These are phyloP conservation scores for Lampris incognitus DNA, from an alignment of 2,113 vertebrate species.

Conservation along the genomic window DNA sequence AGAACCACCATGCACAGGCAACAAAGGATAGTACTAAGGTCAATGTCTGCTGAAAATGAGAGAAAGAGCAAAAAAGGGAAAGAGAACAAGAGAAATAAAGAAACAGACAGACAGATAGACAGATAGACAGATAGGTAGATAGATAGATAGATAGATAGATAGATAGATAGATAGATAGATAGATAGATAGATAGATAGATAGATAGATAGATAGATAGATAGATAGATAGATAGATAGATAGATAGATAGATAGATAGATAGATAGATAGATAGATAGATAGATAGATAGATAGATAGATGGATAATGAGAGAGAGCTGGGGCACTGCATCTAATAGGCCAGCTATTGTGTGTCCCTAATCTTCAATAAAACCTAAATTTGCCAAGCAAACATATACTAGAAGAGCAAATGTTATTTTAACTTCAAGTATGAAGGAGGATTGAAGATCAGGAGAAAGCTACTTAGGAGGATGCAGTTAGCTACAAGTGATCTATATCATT, in stretches of 20 bases:
- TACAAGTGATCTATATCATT: constrained; percentile 58
- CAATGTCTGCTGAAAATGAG: constrained; percentile 7
- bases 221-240: too few species aligned
- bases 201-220: too few species aligned
- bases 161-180: too few species aligned
- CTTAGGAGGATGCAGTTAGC: constrained; percentile 62
- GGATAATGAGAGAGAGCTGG: constrained; percentile 9
- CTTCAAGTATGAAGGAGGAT: constrained; percentile 59
- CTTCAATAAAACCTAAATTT: constrained; percentile 59
- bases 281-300: constrained; percentile 17
- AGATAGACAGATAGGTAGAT: too few species aligned
- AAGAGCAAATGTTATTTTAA: constrained; percentile 55
- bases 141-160: too few species aligned
- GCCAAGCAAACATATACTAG: constrained; percentile 53
- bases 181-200: too few species aligned
- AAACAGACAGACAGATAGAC: too few species aligned
- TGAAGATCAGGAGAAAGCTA: constrained; percentile 68
- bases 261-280: constrained; percentile 4
- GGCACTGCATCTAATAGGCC: constrained; percentile 36
- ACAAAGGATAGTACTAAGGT: constrained; percentile 55
- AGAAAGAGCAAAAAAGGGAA: too few species aligned
- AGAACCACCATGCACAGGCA: constrained; percentile 44
- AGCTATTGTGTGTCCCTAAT: constrained; percentile 60
- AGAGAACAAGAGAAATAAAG: too few species aligned
- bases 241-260: too few species aligned